Conservation (phyloP, 1,140 invertebrate species). For the Drosophila trapezifrons region DNA sequence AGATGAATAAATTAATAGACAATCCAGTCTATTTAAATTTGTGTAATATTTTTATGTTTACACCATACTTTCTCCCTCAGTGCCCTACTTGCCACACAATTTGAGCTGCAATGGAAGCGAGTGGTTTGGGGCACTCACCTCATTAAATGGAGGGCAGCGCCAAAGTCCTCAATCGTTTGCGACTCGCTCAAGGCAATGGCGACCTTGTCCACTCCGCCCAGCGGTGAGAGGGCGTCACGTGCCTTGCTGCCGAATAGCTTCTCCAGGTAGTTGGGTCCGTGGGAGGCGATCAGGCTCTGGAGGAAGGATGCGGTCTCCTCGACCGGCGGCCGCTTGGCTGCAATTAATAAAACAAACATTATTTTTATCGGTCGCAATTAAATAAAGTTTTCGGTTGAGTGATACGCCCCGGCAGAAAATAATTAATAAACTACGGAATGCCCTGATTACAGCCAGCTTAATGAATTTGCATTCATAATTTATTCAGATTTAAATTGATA, state of each 20-base stretch:
- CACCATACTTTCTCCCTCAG: not conserved
- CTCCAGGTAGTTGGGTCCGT: constrained; percentile 97
- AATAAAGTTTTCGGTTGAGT: constrained; percentile 2
- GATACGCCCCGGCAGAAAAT: not conserved
- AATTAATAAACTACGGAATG: constrained; percentile 32
- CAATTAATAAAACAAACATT: constrained; percentile 36
- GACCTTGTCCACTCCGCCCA: constrained; percentile 97
- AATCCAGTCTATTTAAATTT: no score
- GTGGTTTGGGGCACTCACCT: constrained; percentile 62
- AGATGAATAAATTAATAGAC: no score
- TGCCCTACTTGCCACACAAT: not conserved
- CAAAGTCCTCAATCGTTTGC: constrained; percentile 93
- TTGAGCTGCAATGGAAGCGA: not conserved
- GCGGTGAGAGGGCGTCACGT: constrained; percentile 92
- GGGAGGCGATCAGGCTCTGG: constrained; percentile 95
- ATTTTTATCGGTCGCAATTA: constrained; percentile 42
- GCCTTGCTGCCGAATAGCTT: constrained; percentile 98
- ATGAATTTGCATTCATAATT: constrained; percentile 41
- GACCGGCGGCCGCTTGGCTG: constrained; percentile 97
- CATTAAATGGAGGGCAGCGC: constrained; percentile 83
- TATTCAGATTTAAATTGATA: constrained; percentile 46
- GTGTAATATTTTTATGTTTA: no score
- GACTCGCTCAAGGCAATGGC: constrained; percentile 97
- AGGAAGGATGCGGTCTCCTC: constrained; percentile 98
- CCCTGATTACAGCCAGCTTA: constrained; percentile 21